A percentile compares a stretch with the other conserved stretches of the same genome.
These are phyloP conservation scores for Tadarida brasiliensis DNA, from an alignment of 2,797 vertebrate genomes.

Conservation along the genomic window DNA sequence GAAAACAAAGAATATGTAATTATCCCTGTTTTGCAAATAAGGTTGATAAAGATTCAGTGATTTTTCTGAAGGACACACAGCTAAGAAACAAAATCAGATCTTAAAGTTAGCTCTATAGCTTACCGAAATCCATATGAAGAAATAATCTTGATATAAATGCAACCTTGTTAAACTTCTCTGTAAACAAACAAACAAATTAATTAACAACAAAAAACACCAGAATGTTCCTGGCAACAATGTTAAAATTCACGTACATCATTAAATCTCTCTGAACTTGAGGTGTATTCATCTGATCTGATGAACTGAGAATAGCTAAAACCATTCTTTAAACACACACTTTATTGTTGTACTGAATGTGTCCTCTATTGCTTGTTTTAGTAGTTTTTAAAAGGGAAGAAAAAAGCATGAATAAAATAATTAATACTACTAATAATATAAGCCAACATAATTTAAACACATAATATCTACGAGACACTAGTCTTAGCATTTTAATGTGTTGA, in stretches of 20 bases:
- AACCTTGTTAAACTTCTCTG: neutral
- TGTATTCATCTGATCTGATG: neutral
- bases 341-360: neutral
- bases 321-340: neutral
- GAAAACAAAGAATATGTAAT: neutral
- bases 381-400: neutral
- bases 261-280: neutral
- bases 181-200: neutral
- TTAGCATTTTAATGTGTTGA: neutral
- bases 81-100: neutral
- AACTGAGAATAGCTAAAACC: neutral
- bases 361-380: neutral
- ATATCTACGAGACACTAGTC: neutral
- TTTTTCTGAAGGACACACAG: neutral
- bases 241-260: neutral
- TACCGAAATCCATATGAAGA: neutral
- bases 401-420: neutral
- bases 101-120: neutral
- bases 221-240: neutral
- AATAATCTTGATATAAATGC: neutral
- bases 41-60: neutral
- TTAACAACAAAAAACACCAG: neutral
- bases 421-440: too few relatives aligned
- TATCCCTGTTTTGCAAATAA: neutral
- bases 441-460: neutral